Conservation (phyloP, 2,113 vertebrate genomes). For the Clarias gariepinus region DNA sequence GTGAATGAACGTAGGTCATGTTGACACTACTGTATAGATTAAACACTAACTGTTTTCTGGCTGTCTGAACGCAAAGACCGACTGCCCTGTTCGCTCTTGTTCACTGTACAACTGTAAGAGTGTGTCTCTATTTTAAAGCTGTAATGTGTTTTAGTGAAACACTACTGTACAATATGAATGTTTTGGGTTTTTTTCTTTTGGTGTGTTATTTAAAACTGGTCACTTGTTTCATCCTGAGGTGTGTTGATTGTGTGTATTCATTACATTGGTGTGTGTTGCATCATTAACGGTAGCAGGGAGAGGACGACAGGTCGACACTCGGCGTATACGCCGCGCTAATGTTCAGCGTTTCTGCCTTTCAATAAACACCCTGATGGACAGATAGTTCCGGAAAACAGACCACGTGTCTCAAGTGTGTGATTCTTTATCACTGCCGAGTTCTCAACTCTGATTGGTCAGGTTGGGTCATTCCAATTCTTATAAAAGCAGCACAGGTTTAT, state of each 20-base stretch:
- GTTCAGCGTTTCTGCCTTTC: not conserved
- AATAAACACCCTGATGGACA: not conserved
- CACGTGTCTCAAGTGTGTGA: not conserved
- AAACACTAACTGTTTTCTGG: conserved; percentile 15
- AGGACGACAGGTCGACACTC: too few relatives aligned
- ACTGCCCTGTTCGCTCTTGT: not conserved
- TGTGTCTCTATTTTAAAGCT: not conserved
- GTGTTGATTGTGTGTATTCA: not conserved
- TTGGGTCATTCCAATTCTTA: too few relatives aligned
- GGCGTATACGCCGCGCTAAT: not conserved
- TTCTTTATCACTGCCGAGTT: not conserved
- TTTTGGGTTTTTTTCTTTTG: not conserved
- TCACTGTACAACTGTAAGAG: not conserved
- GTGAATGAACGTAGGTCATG: not conserved
- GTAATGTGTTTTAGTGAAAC: not conserved
- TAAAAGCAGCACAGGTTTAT: too few relatives aligned
- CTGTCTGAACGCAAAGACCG: too few relatives aligned
- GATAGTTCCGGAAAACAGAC: conserved; percentile 20
- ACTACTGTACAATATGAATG: conserved; percentile 7
- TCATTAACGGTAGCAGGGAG: not conserved
- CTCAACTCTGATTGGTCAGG: too few relatives aligned
- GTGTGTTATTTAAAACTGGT: not conserved
- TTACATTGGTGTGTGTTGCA: not conserved
- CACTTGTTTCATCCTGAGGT: not conserved
- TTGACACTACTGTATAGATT: conserved; percentile 1